Base-by-base conservation (phyloP, 2,113 vertebrate species). In the Heterotilapia buettikoferi region DNA sequence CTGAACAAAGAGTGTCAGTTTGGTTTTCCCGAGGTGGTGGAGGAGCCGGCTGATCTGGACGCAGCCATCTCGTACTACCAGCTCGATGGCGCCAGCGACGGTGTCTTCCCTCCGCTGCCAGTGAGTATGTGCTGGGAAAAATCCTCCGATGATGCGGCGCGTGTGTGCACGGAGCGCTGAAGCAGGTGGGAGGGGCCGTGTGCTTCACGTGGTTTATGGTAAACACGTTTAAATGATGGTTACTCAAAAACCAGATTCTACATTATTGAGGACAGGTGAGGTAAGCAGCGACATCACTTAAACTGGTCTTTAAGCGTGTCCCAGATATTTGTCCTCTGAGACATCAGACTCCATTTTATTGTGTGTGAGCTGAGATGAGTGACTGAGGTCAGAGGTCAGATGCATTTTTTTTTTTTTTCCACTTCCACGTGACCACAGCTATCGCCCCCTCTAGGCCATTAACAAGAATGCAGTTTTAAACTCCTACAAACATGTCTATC, bases 1-100 rank as follows among this genome's bases (percentile, higher is more conserved):
- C 76, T 94, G 14, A 93, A 88, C 14, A 94, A 95, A 47, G 93
- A 94, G 9, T 88, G 93, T 56, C 92, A 92, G 84, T 94, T 92
- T 6, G 89, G 91, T 3, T 95, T 94, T 2, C 10, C 91, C 0
- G 94, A 95, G 9, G 8, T 56, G 1, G 85, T 4, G 76, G 94
- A 94, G 3, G 90, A 93, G 16, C 10, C 85, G 0, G 5, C 80
- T 0, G 93, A 94, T 7, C 61, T 94, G 79, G 95, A 95, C 0
- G 10, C 85, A 0, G 57, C 66, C 29, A 80, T 95, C 1, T 16
- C 93, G 0, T 96, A 88, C 83, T 95, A 94, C 79, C 93, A 93
- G 87, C 91, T 95, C 61, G 95, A 95, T 1, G 88, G 91, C 1
- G 19, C n/a, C 6, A 5, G 6, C 0, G 91, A 89, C 0, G 24